phyloP scores from a whole-genome alignment of 2,113 vertebrate species.

The Protobothrops mucrosquamatus region DNA sequence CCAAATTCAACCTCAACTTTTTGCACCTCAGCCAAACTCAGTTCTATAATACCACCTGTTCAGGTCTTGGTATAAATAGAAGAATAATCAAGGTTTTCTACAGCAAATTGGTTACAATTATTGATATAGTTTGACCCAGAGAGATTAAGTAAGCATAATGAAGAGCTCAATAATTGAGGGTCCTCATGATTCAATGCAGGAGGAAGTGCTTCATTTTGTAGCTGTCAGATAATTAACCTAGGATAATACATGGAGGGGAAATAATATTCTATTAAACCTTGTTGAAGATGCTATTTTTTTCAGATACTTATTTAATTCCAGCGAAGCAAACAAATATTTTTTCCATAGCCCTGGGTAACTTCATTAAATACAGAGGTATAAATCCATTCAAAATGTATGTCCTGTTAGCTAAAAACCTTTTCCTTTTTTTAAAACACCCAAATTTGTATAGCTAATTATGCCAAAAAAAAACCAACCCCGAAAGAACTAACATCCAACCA shows the following conservation, averaged over 20 bases:
- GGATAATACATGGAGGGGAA: not conserved
- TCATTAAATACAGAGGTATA: slow-evolving; percentile 10
- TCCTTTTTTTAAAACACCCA: not conserved
- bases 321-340: not conserved
- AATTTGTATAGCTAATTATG: not conserved
- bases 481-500: not conserved
- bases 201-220: not conserved
- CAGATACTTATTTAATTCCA: not conserved
- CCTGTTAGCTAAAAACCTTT: not conserved
- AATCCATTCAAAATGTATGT: not conserved
- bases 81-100: not conserved
- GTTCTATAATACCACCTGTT: not conserved
- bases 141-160: not conserved
- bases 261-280: not conserved
- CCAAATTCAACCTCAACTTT: not conserved
- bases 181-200: not conserved
- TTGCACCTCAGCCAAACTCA: not conserved
- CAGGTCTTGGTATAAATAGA: not conserved
- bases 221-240: not conserved
- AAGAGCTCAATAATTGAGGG: not conserved
- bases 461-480: not conserved
- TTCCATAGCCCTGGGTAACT: not conserved
- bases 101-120: not conserved
- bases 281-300: not conserved
- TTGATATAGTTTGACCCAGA: not conserved